phyloP scores from a whole-genome alignment of 2,113 vertebrate species.

The Colistium nudipinnis region DNA sequence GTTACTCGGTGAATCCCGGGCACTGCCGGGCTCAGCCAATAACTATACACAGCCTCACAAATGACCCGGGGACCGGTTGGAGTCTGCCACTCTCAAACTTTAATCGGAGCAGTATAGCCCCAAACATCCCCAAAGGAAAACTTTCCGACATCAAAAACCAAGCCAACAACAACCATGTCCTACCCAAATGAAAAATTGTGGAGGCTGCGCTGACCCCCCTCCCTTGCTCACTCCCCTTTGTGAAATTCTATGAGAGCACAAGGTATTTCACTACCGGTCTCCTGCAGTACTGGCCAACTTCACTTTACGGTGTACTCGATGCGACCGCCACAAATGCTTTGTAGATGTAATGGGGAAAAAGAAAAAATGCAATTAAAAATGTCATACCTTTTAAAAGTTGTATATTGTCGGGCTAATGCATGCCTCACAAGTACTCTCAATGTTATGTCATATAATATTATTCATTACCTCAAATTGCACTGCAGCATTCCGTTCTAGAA shows the following conservation, averaged over 20 bases:
- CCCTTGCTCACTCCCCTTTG: slow-evolving; percentile 30
- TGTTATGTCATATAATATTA: too few relatives aligned
- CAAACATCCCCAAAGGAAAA: slow-evolving; percentile 52
- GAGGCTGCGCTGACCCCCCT: slow-evolving; percentile 4
- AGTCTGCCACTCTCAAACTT: slow-evolving; percentile 49
- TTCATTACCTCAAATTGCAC: not conserved
- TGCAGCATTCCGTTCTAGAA: slow-evolving; percentile 12
- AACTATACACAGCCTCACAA: slow-evolving; percentile 37
- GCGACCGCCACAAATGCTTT: slow-evolving; percentile 5
- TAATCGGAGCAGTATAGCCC: slow-evolving; percentile 43
- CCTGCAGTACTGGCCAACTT: slow-evolving; percentile 40
- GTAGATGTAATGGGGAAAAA: slow-evolving; percentile 13
- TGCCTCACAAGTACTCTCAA: slow-evolving; percentile 10
- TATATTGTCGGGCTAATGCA: slow-evolving; percentile 14
- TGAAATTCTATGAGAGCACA: slow-evolving; percentile 46
- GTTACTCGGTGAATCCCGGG: slow-evolving; percentile 35
- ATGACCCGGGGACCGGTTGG: slow-evolving; percentile 51
- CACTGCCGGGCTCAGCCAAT: slow-evolving; percentile 43
- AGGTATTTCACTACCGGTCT: slow-evolving; percentile 26
- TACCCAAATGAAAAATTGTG: slow-evolving; percentile 65
- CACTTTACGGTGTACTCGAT: not conserved
- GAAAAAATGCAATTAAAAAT: slow-evolving; percentile 8
- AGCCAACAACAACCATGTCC: slow-evolving; percentile 59
- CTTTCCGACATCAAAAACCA: slow-evolving; percentile 53
- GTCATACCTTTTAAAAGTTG: slow-evolving; percentile 3